A percentile compares a stretch with the other conserved stretches of the same genome.
Conservation (phyloP, 1,140 invertebrate genomes). For the Pseudomyrmex flavicornis region DNA sequence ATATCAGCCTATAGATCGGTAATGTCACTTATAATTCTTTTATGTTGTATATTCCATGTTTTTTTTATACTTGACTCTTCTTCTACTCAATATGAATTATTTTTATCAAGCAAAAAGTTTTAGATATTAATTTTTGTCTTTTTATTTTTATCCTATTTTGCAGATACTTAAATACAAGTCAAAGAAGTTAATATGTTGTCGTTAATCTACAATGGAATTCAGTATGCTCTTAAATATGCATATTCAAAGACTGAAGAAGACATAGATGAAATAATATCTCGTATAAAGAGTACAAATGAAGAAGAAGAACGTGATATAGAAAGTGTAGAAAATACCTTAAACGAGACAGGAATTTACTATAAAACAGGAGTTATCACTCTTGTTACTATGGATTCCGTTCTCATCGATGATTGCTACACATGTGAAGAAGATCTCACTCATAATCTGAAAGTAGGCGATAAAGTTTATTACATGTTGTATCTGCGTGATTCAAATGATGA, state of each 20-base stretch:
- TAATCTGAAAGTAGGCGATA: slow-evolving; percentile 73
- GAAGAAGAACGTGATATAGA: background rate
- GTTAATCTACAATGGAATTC: slow-evolving; percentile 61
- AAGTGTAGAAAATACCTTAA: background rate
- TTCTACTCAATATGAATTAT: background rate
- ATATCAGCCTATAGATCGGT: slow-evolving; percentile 86
- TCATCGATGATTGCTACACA: slow-evolving; percentile 78
- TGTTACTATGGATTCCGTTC: slow-evolving; percentile 64
- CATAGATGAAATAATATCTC: slow-evolving; percentile 67
- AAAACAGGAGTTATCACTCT: slow-evolving; percentile 76
- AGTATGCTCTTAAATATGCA: slow-evolving; percentile 50
- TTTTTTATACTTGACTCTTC: background rate
- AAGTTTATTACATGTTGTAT: slow-evolving; percentile 77
- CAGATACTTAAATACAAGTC: slow-evolving; percentile 69
- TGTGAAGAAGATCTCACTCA: slow-evolving; percentile 67
- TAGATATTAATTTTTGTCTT: slow-evolving; percentile 16
- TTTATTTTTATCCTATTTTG: background rate
- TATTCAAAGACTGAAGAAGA: slow-evolving; percentile 36
- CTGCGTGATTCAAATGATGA: slow-evolving; percentile 67
- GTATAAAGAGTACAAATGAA: slow-evolving; percentile 48
- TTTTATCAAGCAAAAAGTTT: background rate
- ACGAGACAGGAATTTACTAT: slow-evolving; percentile 73
- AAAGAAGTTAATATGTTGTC: slow-evolving; percentile 75
- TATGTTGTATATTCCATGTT: background rate
- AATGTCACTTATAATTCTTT: slow-evolving; percentile 15